Evolutionary conservation across 1,140 invertebrate species (phyloP), one percentile per base, ranked within the genome.

Genomic region (Drosophila subpulchrella): DNA sequence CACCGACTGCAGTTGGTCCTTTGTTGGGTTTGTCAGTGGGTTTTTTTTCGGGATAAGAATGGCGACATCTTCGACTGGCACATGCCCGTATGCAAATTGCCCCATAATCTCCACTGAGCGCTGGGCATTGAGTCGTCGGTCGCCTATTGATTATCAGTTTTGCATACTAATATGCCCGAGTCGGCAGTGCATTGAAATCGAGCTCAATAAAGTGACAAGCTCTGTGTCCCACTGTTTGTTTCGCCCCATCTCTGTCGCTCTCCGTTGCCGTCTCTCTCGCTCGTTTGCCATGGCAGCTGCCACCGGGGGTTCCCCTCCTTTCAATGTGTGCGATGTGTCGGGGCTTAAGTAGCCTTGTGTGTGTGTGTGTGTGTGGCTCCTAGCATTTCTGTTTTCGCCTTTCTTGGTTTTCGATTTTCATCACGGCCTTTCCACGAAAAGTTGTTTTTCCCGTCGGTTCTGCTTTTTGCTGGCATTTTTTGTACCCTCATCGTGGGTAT

Each of bases 61-160:
- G 30, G 42, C n/a, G 51, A 71, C 67, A 70, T 70, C 67, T 71
- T 71, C 20, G 66, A 34, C 24, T 72, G 66, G 70, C 70, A 73
- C 70, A 59, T 46, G 50, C 15, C 60, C 58, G 70, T 56, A 75
- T 74, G 68, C 57, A 73, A 73, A 73, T 73, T 44, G 68, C 41
- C 47, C 68, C 70, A 53, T 61, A 73, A 73, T 73, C 62, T 58
- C 46, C 60, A 46, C 67, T 61, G 51, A 60, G 75, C 68, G 68
- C 56, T 24, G 71, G 27, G 63, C 24, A 63, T 68, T 74, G 68
- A 78, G 74, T 54, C 56, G 20, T 51, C 38, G 48, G 20, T 60
- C 38, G 32, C 59, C 59, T 79, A 86, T 88, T 86, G 83, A 86
- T 86, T 86, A 86, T 88, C 83, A 88, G 83, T 82, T 86, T 88